A percentile compares a stretch with the other conserved stretches of the same genome.
These are phyloP conservation scores for Bombus picipes DNA, from an alignment of 1,140 invertebrate species.

Conservation along the genomic window DNA sequence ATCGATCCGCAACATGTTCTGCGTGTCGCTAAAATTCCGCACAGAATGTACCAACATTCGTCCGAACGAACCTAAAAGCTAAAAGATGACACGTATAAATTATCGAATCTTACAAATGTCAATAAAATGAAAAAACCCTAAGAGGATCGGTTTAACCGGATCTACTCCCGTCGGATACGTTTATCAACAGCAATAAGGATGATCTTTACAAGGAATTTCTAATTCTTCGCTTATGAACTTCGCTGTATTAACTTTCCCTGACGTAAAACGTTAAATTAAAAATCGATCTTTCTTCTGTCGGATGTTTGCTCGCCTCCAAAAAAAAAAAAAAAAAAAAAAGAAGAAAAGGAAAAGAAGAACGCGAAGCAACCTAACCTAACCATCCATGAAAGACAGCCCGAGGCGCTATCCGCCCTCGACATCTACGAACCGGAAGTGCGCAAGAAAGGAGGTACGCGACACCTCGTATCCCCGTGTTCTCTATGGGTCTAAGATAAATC, in stretches of 20 bases:
- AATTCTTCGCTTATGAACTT: no score
- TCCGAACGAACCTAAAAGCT: neutral
- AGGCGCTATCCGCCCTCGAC: neutral
- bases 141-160: no score
- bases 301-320: no score
- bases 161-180: no score
- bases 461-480: neutral
- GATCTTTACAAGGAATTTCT: no score
- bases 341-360: neutral
- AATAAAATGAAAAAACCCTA: neutral
- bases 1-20: neutral
- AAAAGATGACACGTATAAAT: neutral
- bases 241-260: no score
- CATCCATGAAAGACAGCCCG: neutral
- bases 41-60: neutral
- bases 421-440: neutral
- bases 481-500: constrained; percentile 26
- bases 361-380: neutral
- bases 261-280: no score
- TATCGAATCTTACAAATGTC: neutral
- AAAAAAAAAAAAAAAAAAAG: no score
- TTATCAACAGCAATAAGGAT: no score
- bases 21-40: neutral
- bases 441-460: constrained; percentile 9
- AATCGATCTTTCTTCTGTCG: no score